Conservation (phyloP, 2,797 vertebrate genomes). For the Sebastes paucispinis region DNA sequence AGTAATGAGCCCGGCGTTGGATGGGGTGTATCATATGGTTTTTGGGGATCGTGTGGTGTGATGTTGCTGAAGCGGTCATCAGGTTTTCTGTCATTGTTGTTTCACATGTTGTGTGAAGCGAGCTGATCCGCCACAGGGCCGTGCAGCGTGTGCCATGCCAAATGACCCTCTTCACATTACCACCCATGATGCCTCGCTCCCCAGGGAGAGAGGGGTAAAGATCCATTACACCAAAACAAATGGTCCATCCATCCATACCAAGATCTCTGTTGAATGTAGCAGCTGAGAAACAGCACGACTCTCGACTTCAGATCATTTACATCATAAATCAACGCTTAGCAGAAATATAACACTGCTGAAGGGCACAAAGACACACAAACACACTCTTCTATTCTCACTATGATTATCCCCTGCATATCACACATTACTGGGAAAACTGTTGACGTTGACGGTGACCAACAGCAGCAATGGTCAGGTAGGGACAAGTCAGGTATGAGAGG, state of each 20-base stretch:
- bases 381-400: neutral
- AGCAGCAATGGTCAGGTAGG: neutral
- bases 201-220: slow-evolving; percentile 8
- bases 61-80: slow-evolving; percentile 9
- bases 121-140: slow-evolving; percentile 30
- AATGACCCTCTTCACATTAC: slow-evolving; percentile 59
- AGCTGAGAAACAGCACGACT: slow-evolving; percentile 45
- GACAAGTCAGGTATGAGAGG: slow-evolving; percentile 8
- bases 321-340: slow-evolving; percentile 1
- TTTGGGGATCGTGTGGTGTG: neutral
- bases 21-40: slow-evolving; percentile 2
- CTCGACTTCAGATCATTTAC: slow-evolving; percentile 5
- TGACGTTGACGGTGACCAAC: neutral
- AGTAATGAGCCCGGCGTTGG: slow-evolving; percentile 8
- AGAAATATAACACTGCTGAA: neutral
- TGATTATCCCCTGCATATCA: neutral
- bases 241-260: slow-evolving; percentile 7
- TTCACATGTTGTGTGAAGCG: slow-evolving; percentile 42
- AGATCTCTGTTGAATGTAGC: slow-evolving; percentile 36
- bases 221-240: slow-evolving; percentile 53
- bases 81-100: slow-evolving; percentile 20
- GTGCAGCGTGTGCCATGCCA: slow-evolving; percentile 11
- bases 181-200: slow-evolving; percentile 46
- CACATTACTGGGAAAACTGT: neutral
- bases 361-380: neutral